Evolutionary conservation across 2,113 vertebrate genomes (phyloP), one percentile per base, ranked within the genome.

Genomic region (Hemichromis elongatus): DNA sequence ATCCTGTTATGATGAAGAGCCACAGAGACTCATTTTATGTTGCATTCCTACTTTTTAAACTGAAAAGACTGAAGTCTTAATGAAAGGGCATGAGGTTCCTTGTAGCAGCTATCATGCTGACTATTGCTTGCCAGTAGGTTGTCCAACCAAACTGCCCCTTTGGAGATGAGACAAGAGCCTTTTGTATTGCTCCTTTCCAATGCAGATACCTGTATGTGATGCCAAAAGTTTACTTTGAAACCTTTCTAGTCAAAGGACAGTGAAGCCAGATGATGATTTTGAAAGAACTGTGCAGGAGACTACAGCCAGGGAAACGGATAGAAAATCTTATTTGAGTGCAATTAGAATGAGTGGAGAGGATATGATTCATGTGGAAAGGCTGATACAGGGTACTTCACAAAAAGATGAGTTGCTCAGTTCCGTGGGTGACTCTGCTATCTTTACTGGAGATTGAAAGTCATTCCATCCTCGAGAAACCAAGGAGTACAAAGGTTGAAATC

Each of bases 41-140:
- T 50, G 13, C 59, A 18, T 40, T 66, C 16, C 35, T 70, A 28
- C 47, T 56, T 73, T 73, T 82, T 37, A 18, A 80, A 82, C 50
- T 81, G 52, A 73, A 86, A 73, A 83, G 70, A 75, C 21, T 61
- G 40, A 35, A 79, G 84, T 68, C 6, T 2, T 89, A 83, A 88
- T 37, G n/a, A 68, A 79, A 82, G 80, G 56, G 92, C 88, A 93
- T 82, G 81, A 84, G 77, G 40, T 81, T 80, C 77, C 83, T 91
- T 92, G 81, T 92, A 42, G 56, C 37, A 47, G 37, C 79, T 35
- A 54, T 54, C 55, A 26, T 86, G 86, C 73, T 73, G 12, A 47
- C 3, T 7, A 66, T 59, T 55, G 61, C 26, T 82, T 68, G 40
- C 75, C 56, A 81, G 24, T 12, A 50, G 11, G 80, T 79, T 68